phyloP scores from a whole-genome alignment of 2,888 invertebrate species.

The Drosophila kuntzei region DNA sequence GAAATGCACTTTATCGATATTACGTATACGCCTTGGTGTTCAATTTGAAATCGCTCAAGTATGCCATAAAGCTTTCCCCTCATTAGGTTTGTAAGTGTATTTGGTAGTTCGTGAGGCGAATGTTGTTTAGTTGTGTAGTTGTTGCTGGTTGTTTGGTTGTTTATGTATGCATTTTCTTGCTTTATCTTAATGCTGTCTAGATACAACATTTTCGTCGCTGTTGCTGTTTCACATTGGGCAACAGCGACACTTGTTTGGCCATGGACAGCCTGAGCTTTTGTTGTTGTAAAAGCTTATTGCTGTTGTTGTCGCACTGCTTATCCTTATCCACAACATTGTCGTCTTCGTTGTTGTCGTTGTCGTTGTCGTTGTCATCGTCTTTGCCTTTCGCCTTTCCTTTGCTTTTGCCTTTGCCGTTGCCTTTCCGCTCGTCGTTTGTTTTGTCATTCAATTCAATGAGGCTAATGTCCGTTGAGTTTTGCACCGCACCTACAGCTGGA shows the following conservation, averaged over 20 bases:
- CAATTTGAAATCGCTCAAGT: slow-evolving; percentile 19
- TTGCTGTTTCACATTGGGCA: slow-evolving; percentile 40
- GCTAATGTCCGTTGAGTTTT: slow-evolving; percentile 84
- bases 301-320: slow-evolving; percentile 75
- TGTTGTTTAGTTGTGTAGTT: slow-evolving; percentile 27
- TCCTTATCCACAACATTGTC: slow-evolving; percentile 80
- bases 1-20: slow-evolving; percentile 21
- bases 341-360: slow-evolving; percentile 29
- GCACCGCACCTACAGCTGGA: slow-evolving; percentile 72
- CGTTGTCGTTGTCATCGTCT: slow-evolving; percentile 29
- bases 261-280: slow-evolving; percentile 42
- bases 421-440: slow-evolving; percentile 78
- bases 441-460: slow-evolving; percentile 84
- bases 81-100: slow-evolving; percentile 41
- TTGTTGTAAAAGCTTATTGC: slow-evolving; percentile 71
- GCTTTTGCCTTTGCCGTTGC: slow-evolving; percentile 43
- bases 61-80: slow-evolving; percentile 6
- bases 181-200: slow-evolving; percentile 81
- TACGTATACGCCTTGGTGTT: slow-evolving; percentile 15
- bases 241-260: slow-evolving; percentile 24
- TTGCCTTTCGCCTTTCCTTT: slow-evolving; percentile 53
- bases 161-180: slow-evolving; percentile 79
- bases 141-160: slow-evolving; percentile 47
- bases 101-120: slow-evolving; percentile 20
- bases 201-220: slow-evolving; percentile 71